Base-by-base conservation (phyloP, 2,888 invertebrate species). In the Nasonovia ribisnigri region DNA sequence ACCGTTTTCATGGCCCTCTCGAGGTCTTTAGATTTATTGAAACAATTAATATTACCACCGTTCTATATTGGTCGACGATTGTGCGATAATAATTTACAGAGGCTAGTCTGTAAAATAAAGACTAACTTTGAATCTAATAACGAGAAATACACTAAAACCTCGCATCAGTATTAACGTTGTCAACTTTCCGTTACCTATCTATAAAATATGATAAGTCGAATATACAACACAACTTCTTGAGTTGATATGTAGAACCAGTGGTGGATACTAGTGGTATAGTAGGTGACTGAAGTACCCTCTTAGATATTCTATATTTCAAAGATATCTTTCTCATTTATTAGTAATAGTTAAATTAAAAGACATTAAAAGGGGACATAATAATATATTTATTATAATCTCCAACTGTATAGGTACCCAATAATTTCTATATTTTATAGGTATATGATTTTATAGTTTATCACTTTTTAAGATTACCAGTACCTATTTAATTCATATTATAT, bases 21-120 rank as follows among this genome's bases (percentile, higher is more conserved):
- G 91, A 91, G 91, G 91, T 91, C 91, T 46, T 86, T 84, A 3
- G 13, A 42, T 84, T 91, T 36, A 36, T 77, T 51, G 4, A 77
- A 90, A 90, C 10, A 77, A 90, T n/a, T 24, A 90, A 77, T 90
- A n/a, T 60, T 20, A 67, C 10, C 46, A n/a, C n/a, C 20, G 8
- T 67, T 90, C 13, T 60, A 5, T 43, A 26, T 67, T 67, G 24
- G 36, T 48, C 36, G 24, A 46, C 11, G 26, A 20, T 77, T 6
- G 36, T 20, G 77, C 36, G 20, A 36, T 77, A 3, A 36, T 77
- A 36, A 36, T 36, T 77, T 77, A 36, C 2, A 8, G 36, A 8
- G 8, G 20, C 2, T 20, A 36, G 36, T 20, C 36, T 77, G 5
- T 77, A 77, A 77, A 20, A 36, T 20, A 36, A 8, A 24, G 20